phyloP scores from a whole-genome alignment of 2,113 vertebrate genomes.

The Craseonycteris thonglongyai region DNA sequence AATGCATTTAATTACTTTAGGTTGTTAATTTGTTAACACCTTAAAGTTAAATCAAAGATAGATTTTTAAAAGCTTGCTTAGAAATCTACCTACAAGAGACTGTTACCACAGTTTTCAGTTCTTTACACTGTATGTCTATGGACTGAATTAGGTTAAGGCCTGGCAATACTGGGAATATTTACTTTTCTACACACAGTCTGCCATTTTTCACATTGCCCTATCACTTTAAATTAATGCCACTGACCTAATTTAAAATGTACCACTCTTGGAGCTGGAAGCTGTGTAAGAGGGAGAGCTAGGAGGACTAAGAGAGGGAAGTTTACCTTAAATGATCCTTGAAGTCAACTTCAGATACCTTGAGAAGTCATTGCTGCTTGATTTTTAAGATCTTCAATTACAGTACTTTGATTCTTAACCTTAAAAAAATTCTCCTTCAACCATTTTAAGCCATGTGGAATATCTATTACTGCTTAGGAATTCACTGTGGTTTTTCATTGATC shows the following conservation, averaged over 20 bases:
- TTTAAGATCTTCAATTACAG: not conserved
- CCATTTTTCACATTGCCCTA: not conserved
- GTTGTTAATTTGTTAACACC: not conserved
- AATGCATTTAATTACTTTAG: not conserved
- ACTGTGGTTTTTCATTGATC: slow-evolving; percentile 50
- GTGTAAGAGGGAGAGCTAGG: not conserved
- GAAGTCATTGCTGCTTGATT: slow-evolving; percentile 1
- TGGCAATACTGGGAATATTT: not conserved
- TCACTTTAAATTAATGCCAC: not conserved
- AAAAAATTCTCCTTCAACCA: slow-evolving; percentile 15
- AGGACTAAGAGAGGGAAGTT: not conserved
- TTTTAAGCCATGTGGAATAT: slow-evolving; percentile 36
- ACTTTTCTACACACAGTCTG: not conserved
- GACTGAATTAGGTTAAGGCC: not conserved
- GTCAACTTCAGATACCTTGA: not conserved
- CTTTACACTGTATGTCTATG: not conserved
- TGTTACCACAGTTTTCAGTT: not conserved
- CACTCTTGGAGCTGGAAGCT: not conserved
- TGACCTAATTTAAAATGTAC: not conserved
- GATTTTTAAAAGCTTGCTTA: not conserved
- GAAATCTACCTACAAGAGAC: not conserved
- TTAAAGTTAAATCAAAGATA: not conserved
- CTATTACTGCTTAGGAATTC: slow-evolving; percentile 51
- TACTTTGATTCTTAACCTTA: slow-evolving; percentile 58
- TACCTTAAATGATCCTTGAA: slow-evolving; percentile 42